Evolutionary conservation across 37 sponge, comb jelly and placozoan species (phyloP).

Genomic region (Haliclona indistincta): DNA sequence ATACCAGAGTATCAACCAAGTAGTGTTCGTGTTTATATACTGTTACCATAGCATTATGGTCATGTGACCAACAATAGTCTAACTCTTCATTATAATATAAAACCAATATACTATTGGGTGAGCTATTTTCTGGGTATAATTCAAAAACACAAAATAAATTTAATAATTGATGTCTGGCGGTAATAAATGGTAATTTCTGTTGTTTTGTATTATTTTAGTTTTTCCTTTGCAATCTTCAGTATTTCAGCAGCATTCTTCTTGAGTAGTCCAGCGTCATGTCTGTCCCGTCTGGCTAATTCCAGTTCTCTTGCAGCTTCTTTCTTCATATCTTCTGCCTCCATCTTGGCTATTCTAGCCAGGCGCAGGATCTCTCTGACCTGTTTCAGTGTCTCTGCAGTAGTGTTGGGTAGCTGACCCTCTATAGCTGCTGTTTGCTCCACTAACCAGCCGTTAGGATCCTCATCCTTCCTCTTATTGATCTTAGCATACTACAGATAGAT

Average conservation of each 20-base stretch:
- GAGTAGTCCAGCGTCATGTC: conserved; percentile 63
- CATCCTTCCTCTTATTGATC: neutral
- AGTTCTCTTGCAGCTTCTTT: conserved; percentile 55
- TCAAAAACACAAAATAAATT: too few species aligned
- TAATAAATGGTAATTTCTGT: too few species aligned
- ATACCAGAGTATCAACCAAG: conserved; percentile 85
- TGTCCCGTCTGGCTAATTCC: conserved; percentile 63
- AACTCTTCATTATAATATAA: too few species aligned
- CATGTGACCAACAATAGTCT: too few species aligned
- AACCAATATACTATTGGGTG: too few species aligned
- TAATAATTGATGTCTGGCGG: too few species aligned
- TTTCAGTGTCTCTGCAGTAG: conserved; percentile 34
- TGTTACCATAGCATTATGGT: too few species aligned
- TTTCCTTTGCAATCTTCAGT: conserved; percentile 70
- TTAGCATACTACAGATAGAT: conserved; percentile 11
- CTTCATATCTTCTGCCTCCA: conserved; percentile 67
- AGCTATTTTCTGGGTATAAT: too few species aligned
- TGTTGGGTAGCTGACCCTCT: neutral
- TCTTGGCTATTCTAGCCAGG: conserved; percentile 51
- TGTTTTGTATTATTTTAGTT: too few species aligned
- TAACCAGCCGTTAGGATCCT: neutral
- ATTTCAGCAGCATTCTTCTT: conserved; percentile 77
- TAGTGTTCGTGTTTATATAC: too few species aligned
- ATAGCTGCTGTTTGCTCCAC: neutral
- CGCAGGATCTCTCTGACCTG: conserved; percentile 72